Evolutionary conservation across 2,113 vertebrate genomes (phyloP), one percentile per base, ranked within the genome.

Genomic region (Salvator merianae): DNA sequence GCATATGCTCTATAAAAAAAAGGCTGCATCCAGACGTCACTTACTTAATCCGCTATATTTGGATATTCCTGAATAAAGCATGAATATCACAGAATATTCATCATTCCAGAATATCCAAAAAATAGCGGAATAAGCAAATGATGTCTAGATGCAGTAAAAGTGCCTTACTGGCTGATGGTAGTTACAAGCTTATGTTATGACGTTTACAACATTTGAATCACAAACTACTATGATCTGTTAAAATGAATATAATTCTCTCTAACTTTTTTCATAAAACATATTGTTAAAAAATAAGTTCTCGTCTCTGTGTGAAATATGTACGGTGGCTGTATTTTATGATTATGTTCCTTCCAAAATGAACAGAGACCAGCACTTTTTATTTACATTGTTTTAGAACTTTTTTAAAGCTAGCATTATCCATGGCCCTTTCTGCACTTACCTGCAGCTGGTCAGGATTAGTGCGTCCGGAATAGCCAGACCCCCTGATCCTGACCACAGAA

Each of bases 111-210:
- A n/a, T n/a, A n/a, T n/a, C n/a, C n/a, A n/a, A n/a, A n/a, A n/a
- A n/a, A n/a, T n/a, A n/a, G n/a, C n/a, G n/a, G n/a, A n/a, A n/a
- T n/a, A n/a, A n/a, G n/a, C n/a, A n/a, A n/a, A n/a, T n/a, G n/a
- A n/a, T n/a, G n/a, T n/a, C n/a, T n/a, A n/a, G n/a, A n/a, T n/a
- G n/a, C n/a, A n/a, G n/a, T n/a, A n/a, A 53, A 96, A 96, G 96
- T 96, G 96, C 96, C 96, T 96, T 96, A 95, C 93, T 90, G 95
- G 94, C 96, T 92, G 12, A 84, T 88, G 47, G 77, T 88, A 87
- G 89, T 83, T 87, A 93, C 88, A 88, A 88, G 82, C 79, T 91
- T 89, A 50, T 71, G 38, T 88, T 92, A 87, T 88, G 34, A 84
- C 86, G 90, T 91, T 93, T 85, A 88, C 91, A 94, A 85, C 55